Evolutionary conservation across 2,113 vertebrate species (phyloP), one percentile per base, ranked within the genome.

Genomic region (Sturnira hondurensis): DNA sequence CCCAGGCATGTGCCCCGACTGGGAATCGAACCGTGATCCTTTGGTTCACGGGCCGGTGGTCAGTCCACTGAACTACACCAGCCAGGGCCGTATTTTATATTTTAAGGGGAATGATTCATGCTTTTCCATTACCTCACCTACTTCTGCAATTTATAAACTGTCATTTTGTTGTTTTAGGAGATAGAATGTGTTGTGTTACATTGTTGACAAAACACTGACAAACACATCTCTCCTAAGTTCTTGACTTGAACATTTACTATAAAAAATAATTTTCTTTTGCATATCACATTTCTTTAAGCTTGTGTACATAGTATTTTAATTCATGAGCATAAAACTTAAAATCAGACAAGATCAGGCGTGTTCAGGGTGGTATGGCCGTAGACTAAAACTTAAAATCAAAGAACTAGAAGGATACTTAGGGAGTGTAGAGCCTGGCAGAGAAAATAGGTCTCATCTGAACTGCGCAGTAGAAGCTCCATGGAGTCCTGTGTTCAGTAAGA

Each of bases 371-470:
- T n/a, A n/a, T n/a, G n/a, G n/a, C n/a, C n/a, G n/a, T n/a, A n/a
- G n/a, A n/a, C n/a, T 78, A 65, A 76, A 95, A 41, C 38, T 78
- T 83, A 82, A 94, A 83, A 47, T 56, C 26, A 70, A 68, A 95
- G 56, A 33, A 7, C 13, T 67, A 20, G 26, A 91, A 89, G 54
- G 47, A 38, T 45, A 45, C 45, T 47, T 77, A 41, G 31, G 68
- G 2, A 50, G 41, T 24, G 20, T 17, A 43, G 14, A 68, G 7
- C 16, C 24, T 50, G 19, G 17, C 36, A 71, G 1, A 31, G 14
- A 92, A 92, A 78, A 16, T 47, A 36, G 19, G 28, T 83, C 54
- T 93, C 19, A 61, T 77, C 4, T 28, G 56, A 70, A 54, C 11
- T 56, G 38, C 82, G 78, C 24, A 70, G n/a, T 36, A 24, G 84